Conservation (phyloP, 2,888 invertebrate genomes). For the Machimus atricapillus region DNA sequence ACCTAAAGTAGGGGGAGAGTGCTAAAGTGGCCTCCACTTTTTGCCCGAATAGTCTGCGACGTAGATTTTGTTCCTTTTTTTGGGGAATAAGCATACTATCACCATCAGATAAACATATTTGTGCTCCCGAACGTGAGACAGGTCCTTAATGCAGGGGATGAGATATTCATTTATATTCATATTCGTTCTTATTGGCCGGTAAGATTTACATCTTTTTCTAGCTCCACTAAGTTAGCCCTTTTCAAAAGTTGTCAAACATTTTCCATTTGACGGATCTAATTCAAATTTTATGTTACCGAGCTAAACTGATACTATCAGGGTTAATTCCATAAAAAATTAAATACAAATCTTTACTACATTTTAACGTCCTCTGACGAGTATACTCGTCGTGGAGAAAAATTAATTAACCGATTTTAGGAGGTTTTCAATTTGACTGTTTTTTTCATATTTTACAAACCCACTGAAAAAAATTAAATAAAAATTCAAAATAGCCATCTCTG, state of each 20-base stretch:
- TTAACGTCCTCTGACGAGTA: too few relatives aligned
- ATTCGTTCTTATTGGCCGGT: background rate
- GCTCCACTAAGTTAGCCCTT: background rate
- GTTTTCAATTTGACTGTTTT: too few relatives aligned
- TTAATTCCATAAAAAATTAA: too few relatives aligned
- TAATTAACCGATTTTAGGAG: too few relatives aligned
- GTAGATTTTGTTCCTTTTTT: background rate
- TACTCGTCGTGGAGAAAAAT: too few relatives aligned
- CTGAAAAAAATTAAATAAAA: too few relatives aligned
- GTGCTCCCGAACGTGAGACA: background rate
- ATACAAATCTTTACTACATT: too few relatives aligned
- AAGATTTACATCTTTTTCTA: background rate
- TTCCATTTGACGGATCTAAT: background rate
- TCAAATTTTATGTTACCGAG: background rate
- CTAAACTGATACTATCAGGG: too few relatives aligned
- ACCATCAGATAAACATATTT: background rate
- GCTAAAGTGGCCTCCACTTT: background rate
- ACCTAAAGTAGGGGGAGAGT: background rate
- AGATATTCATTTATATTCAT: background rate
- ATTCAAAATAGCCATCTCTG: too few relatives aligned
- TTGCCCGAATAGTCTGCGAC: background rate
- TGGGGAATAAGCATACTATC: background rate
- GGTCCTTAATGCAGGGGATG: background rate
- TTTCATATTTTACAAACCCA: too few relatives aligned
- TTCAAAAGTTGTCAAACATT: background rate